These are phyloP conservation scores for Holacanthus passer DNA, from an alignment of 2,113 vertebrate species.

Conservation along the genomic window DNA sequence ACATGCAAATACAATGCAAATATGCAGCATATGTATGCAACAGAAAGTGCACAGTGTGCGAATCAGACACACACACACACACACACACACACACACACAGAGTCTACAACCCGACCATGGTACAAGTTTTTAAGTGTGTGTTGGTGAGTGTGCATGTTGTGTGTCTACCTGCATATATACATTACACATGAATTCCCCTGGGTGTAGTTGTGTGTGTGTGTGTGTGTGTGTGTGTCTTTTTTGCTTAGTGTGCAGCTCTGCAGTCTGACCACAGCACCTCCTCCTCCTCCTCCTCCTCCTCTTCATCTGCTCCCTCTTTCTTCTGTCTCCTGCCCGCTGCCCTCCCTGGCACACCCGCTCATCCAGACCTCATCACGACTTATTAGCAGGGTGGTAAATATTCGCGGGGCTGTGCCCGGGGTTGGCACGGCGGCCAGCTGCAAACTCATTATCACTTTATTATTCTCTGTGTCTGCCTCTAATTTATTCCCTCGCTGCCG, in stretches of 20 bases:
- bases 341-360: slow-evolving; percentile 31
- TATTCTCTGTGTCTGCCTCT: slow-evolving; percentile 71
- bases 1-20: slow-evolving; percentile 41
- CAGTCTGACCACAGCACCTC: neutral
- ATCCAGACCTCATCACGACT: slow-evolving; percentile 55
- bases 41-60: neutral
- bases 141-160: neutral
- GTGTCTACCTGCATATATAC: neutral
- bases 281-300: neutral
- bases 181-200: neutral
- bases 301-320: neutral
- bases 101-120: too few species aligned
- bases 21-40: neutral
- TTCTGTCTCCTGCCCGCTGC: neutral
- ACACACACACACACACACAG: neutral
- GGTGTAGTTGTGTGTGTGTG: neutral
- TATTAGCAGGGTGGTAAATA: slow-evolving; percentile 67
- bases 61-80: neutral
- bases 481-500: slow-evolving; percentile 72
- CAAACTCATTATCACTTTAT: slow-evolving; percentile 76
- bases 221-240: slow-evolving; percentile 1
- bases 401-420: slow-evolving; percentile 46
- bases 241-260: slow-evolving; percentile 34
- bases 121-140: neutral
- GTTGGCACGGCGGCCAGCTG: slow-evolving; percentile 61